These are phyloP conservation scores for Papilio dardanus DNA, from an alignment of 1,140 invertebrate species.

Conservation along the genomic window DNA sequence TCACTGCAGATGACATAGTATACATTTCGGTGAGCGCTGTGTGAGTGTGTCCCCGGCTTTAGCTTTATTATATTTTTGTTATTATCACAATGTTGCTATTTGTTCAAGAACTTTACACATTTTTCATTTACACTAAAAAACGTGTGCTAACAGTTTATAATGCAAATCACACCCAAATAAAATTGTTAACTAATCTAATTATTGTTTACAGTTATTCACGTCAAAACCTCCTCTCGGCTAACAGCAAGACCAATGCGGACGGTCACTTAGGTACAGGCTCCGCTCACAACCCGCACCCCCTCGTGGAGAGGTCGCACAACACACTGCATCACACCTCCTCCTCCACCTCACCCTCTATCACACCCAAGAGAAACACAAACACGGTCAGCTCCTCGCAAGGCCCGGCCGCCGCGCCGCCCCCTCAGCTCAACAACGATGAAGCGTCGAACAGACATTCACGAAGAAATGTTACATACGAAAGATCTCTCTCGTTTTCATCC, in stretches of 20 bases:
- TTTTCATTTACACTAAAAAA: conserved; percentile 3
- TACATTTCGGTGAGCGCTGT: conserved; percentile 55
- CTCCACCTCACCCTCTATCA: conserved; percentile 64
- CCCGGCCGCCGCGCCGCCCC: conserved; percentile 52
- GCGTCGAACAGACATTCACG: conserved; percentile 46
- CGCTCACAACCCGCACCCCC: conserved; percentile 70
- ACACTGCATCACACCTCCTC: conserved; percentile 68
- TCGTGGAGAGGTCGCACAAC: conserved; percentile 79
- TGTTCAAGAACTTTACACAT: neutral
- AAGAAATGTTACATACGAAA: conserved; percentile 68
- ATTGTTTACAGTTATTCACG: conserved; percentile 88
- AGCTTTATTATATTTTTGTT: conserved; percentile 13
- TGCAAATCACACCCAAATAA: neutral
- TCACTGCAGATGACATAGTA: conserved; percentile 46
- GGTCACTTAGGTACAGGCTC: conserved; percentile 58
- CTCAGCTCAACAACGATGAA: conserved; percentile 50
- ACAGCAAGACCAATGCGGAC: conserved; percentile 85
- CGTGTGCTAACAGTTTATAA: neutral
- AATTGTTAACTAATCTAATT: conserved; percentile 6
- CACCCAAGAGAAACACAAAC: conserved; percentile 73
- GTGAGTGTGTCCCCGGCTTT: conserved; percentile 43
- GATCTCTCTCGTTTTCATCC: conserved; percentile 70
- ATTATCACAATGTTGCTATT: neutral
- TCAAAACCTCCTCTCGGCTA: conserved; percentile 91
- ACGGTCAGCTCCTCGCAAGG: conserved; percentile 46